A percentile compares a stretch with the other conserved stretches of the same genome.
Evolutionary conservation across 2,113 vertebrate species (phyloP).

Genomic region (Myodes glareolus): DNA sequence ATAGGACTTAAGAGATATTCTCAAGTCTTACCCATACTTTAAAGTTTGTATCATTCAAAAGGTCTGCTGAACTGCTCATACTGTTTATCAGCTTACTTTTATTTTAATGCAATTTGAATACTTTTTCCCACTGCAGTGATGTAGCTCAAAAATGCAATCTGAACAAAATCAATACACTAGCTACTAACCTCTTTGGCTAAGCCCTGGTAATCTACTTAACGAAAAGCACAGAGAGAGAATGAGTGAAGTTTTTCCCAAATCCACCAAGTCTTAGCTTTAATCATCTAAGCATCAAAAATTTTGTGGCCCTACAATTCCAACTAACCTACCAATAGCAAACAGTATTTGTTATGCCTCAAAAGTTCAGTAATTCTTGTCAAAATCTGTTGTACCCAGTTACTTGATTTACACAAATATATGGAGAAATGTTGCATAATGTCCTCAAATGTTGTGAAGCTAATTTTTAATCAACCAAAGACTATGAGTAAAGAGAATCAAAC

Average conservation of each 20-base stretch:
- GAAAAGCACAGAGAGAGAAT: background rate
- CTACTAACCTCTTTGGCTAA: background rate
- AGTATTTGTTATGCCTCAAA: background rate
- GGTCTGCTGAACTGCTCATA: constrained; percentile 9
- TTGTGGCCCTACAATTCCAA: constrained; percentile 1
- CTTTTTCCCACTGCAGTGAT: background rate
- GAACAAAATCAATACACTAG: background rate
- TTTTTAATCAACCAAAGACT: background rate
- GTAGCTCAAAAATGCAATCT: constrained; percentile 14
- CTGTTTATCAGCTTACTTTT: background rate
- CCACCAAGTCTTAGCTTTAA: background rate
- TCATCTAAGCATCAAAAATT: background rate
- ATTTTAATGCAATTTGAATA: background rate
- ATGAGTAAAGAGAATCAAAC: constrained; percentile 16
- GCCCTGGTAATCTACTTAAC: constrained; percentile 12
- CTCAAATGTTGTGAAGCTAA: constrained; percentile 7
- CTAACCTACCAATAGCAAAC: background rate
- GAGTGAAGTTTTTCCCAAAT: background rate
- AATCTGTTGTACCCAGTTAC: background rate
- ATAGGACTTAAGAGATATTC: background rate
- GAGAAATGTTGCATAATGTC: background rate
- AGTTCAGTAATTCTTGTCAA: constrained; percentile 14
- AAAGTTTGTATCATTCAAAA: background rate
- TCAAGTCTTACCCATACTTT: background rate
- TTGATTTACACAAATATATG: background rate